Base-by-base conservation (phyloP, 2,888 invertebrate species). In the Drosophila kanekoi region DNA sequence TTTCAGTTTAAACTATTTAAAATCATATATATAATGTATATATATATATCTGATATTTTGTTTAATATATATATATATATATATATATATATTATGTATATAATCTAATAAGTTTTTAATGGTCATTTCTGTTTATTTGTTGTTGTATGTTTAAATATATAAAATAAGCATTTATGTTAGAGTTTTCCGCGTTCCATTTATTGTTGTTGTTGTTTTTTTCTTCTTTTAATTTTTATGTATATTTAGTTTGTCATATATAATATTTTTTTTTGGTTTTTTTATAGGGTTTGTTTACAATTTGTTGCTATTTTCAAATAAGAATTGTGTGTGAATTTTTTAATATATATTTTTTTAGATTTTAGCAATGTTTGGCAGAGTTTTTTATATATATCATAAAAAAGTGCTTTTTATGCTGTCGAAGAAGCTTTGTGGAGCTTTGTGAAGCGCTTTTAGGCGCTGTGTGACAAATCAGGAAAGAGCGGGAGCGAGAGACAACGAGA, bases 111-210 rank as follows among this genome's bases (percentile, higher is more conserved):
- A 53, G 61, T 61, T 64, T 63, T 80, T 57, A 88, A 87, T 89
- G 89, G 83, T 89, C 87, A 66, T 87, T 49, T 88, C 71, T 58
- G 47, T 70, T 87, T 84, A 78, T 78, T 87, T 84, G 76, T 78
- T 84, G 72, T 89, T 84, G 85, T 87, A 81, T 81, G 87, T 87
- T 77, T 76, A 79, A 79, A 81, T 87, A 89, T 83, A 89, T 84
- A 84, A 83, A 89, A 89, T 83, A 89, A 83, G 89, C 89, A 68
- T 74, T 77, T 77, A 53, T 54, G 47, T 72, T 37, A 40, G 8
- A 8, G 8, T 28, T 28, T 28, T 28, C 28, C 8, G 28, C 28
- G 28, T 28, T 28, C 28, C 28, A 2, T 28, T 28, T 28, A 8
- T 8, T 70, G 47, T 18, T 14, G 65, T 65, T 71, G 63, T 40